Evolutionary conservation across 2,797 vertebrate species (phyloP).

Genomic region (Halcyon leucocephala): DNA sequence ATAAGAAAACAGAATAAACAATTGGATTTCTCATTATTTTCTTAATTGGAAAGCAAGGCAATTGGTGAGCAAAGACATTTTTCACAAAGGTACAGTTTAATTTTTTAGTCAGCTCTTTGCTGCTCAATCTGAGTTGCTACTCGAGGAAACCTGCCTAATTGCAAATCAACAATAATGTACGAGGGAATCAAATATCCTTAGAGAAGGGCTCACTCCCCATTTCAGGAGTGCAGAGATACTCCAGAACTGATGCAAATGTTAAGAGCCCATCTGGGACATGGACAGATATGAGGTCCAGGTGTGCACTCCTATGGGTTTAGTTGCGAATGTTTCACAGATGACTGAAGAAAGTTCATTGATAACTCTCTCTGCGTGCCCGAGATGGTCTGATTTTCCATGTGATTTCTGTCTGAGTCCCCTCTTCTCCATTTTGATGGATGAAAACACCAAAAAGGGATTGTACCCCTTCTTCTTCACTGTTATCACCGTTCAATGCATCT

Average conservation of each 20-base stretch:
- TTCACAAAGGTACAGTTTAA: slow-evolving; percentile 48
- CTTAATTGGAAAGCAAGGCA: slow-evolving; percentile 42
- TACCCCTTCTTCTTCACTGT: neutral
- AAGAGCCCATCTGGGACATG: neutral
- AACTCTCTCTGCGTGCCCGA: neutral
- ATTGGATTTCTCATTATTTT: slow-evolving; percentile 49
- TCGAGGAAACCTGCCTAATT: neutral
- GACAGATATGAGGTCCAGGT: neutral
- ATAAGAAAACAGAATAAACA: neutral
- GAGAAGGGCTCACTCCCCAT: fast-evolving
- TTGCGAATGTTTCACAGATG: neutral
- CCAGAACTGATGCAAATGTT: neutral
- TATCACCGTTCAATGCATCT: neutral
- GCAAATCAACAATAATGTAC: neutral
- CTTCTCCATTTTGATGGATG: neutral
- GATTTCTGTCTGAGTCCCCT: neutral
- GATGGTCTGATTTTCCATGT: neutral
- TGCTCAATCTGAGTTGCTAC: neutral
- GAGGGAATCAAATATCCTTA: neutral
- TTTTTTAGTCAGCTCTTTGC: slow-evolving; percentile 26
- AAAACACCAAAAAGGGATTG: neutral
- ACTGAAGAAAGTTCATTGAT: neutral
- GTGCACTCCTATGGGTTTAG: neutral
- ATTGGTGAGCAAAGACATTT: slow-evolving; percentile 39
- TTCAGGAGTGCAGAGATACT: neutral